phyloP scores from a whole-genome alignment of 2,797 vertebrate genomes.

The Amblyraja radiata region DNA sequence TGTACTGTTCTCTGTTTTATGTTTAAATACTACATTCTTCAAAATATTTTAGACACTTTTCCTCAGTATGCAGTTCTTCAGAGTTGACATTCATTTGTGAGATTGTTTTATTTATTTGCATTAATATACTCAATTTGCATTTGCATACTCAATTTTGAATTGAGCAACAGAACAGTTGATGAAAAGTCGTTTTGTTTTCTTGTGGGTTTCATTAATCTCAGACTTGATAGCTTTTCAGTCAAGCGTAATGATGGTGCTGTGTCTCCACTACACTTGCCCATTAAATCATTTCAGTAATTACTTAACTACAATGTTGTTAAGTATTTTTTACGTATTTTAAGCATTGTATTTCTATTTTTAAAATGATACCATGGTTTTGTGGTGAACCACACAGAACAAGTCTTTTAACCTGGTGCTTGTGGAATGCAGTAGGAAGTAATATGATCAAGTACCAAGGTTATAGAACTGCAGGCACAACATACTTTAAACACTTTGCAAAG shows the following conservation, averaged over 20 bases:
- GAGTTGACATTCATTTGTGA: neutral
- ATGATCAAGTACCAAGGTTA: neutral
- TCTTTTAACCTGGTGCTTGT: neutral
- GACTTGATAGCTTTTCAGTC: neutral
- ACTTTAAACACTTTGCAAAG: neutral
- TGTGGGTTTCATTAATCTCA: neutral
- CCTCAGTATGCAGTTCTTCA: neutral
- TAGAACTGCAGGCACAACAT: neutral
- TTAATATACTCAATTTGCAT: neutral
- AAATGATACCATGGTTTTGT: neutral
- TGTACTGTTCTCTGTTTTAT: too few relatives aligned
- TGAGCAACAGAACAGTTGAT: neutral
- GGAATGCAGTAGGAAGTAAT: neutral
- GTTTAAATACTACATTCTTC: neutral
- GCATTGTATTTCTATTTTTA: neutral
- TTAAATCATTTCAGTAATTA: neutral
- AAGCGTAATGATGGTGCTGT: neutral
- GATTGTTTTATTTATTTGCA: neutral
- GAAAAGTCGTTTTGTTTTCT: neutral
- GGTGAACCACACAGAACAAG: neutral
- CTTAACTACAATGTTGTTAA: neutral
- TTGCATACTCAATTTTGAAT: neutral
- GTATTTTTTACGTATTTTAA: neutral
- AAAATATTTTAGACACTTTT: neutral
- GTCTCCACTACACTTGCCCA: too few relatives aligned